Evolutionary conservation across 2,113 vertebrate genomes (phyloP).

Genomic region (Clinocottus analis): DNA sequence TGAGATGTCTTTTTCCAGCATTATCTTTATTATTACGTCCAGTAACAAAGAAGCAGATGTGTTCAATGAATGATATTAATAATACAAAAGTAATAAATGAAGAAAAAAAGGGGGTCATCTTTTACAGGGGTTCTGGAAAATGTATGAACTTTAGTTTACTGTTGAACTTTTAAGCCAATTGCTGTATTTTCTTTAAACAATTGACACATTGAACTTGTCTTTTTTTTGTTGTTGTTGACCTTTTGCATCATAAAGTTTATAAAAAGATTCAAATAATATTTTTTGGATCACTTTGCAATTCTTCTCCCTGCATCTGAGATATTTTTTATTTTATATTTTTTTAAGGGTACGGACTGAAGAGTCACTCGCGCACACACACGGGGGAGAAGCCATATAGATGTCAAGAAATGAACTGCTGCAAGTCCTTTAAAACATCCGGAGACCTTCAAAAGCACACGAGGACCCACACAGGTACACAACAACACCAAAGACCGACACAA

Average conservation of each 20-base stretch:
- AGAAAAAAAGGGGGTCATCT: not conserved
- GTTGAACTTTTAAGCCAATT: not conserved
- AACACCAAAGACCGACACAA: too few relatives aligned
- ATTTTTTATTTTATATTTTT: not conserved
- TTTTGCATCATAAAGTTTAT: too few relatives aligned
- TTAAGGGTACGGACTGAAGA: constrained; percentile 95
- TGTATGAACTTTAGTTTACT: not conserved
- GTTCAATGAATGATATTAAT: not conserved
- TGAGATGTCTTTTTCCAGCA: not conserved
- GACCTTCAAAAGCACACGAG: constrained; percentile 98
- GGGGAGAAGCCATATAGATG: constrained; percentile 98
- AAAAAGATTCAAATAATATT: not conserved
- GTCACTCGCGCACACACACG: constrained; percentile 96
- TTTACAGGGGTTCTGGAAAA: not conserved
- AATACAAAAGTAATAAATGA: not conserved
- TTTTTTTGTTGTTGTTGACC: too few relatives aligned
- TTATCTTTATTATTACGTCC: not conserved
- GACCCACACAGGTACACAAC: constrained; percentile 92
- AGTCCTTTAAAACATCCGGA: constrained; percentile 98
- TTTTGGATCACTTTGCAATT: too few relatives aligned
- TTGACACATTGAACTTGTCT: not conserved
- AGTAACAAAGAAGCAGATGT: not conserved
- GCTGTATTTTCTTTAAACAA: not conserved
- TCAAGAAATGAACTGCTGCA: constrained; percentile 95
- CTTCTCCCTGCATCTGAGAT: too few relatives aligned